Conservation (phyloP, 2,113 vertebrate genomes). For the Vanacampus margaritifer region DNA sequence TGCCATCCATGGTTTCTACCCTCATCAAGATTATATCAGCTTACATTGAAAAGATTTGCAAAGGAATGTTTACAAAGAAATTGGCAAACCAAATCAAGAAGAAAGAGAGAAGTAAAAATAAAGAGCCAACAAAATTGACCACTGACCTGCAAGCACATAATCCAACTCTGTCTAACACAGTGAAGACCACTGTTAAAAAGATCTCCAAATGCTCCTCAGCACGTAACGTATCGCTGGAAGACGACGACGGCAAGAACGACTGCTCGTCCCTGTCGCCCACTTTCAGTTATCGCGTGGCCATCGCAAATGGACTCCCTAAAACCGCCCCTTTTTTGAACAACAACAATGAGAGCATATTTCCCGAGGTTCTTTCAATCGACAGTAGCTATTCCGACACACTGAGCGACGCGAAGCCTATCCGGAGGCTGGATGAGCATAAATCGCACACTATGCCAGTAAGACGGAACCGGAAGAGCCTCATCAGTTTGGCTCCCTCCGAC, state of each 20-base stretch:
- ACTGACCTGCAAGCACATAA: conserved; percentile 76
- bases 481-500: conserved; percentile 92
- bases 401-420: conserved; percentile 79
- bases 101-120: conserved; percentile 84
- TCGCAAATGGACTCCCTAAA: conserved; percentile 92
- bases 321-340: conserved; percentile 69
- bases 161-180: conserved; percentile 83
- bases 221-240: conserved; percentile 84
- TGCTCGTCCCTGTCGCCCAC: conserved; percentile 95
- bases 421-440: conserved; percentile 75
- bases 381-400: conserved; percentile 85
- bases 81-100: conserved; percentile 88
- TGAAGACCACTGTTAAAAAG: conserved; percentile 93
- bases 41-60: conserved; percentile 92
- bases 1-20: conserved; percentile 90
- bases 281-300: conserved; percentile 95
- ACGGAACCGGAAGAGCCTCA: conserved; percentile 92
- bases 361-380: conserved; percentile 84
- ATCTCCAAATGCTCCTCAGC: conserved; percentile 88
- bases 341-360: conserved; percentile 80
- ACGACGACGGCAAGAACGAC: conserved; percentile 80
- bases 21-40: conserved; percentile 85
- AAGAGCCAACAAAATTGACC: conserved; percentile 81
- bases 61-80: conserved; percentile 99
- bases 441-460: conserved; percentile 90